phyloP scores from a whole-genome alignment of 2,797 vertebrate genomes.

The Peromyscus melanophrys region DNA sequence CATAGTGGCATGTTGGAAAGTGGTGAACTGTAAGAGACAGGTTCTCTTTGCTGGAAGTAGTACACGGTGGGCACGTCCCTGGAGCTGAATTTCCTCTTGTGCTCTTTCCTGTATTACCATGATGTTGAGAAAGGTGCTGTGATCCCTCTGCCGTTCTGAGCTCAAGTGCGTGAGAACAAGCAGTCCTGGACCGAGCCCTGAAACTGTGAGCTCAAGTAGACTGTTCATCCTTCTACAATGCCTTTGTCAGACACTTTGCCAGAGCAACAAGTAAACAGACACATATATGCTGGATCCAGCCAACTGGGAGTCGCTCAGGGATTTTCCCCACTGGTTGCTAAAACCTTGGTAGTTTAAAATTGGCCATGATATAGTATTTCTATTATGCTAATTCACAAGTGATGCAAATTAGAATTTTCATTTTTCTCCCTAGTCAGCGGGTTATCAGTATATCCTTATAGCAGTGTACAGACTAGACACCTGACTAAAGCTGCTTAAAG shows the following conservation, averaged over 20 bases:
- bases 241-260: neutral
- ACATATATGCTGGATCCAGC: neutral
- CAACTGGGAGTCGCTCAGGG: constrained; percentile 44
- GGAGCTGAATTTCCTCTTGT: neutral
- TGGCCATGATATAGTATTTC: neutral
- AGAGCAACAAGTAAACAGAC: neutral
- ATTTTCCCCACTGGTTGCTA: constrained; percentile 20
- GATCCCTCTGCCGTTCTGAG: neutral
- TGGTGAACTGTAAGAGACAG: neutral
- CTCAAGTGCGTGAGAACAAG: neutral
- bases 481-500: neutral
- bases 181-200: neutral
- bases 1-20: no score
- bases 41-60: neutral
- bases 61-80: neutral
- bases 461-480: neutral
- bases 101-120: neutral
- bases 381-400: constrained; percentile 16
- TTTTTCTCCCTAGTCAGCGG: constrained; percentile 11
- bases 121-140: neutral
- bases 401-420: constrained; percentile 16
- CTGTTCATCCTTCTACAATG: neutral
- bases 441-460: neutral
- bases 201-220: neutral
- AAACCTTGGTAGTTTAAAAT: constrained; percentile 39